Evolutionary conservation across 2,113 vertebrate genomes (phyloP), one percentile per base, ranked within the genome.

Genomic region (Lonchura striata): DNA sequence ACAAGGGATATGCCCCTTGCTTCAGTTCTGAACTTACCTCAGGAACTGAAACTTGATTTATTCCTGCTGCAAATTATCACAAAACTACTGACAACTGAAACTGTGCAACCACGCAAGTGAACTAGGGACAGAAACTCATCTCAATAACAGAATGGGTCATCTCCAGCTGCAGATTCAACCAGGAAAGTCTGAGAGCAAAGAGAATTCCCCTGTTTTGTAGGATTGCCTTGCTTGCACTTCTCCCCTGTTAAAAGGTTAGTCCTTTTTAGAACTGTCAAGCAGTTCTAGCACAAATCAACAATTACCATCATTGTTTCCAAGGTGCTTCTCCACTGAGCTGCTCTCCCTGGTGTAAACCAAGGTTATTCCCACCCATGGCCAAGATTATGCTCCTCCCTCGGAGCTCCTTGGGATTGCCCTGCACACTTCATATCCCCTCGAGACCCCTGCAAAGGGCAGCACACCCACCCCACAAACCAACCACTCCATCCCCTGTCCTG

Each of bases 1-100:
- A 56, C n/a, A 53, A 53, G 14, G 46, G 44, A 41, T 17, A 41
- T 0, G 6, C 7, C 59, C 13, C 46, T 65, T 0, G 0, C 46
- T 59, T 72, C 66, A 50, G n/a, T 59, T 28, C 66, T 42, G 46
- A 83, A 59, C 57, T 66, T 66, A 86, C 17, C 31, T 68, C 47
- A 56, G 33, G 20, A 82, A 66, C 24, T 23, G 7, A 84, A 74
- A 94, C 5, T 35, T 35, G 2, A 60, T 80, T 77, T 86, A 68
- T 63, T 78, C 41, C 65, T 61, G 57, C 27, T 80, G 71, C n/a
- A 68, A 30, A 33, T 71, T 76, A 82, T 35, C 64, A 21, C 27
- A 76, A 70, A 92, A 90, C 5, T 63, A 54, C 20, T 77, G 63
- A 79, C 50, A 78, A 41, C 17, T 12, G 14, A 37, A 93, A 92